Evolutionary conservation across 2,797 vertebrate genomes (phyloP), one percentile per base, ranked within the genome.

Genomic region (Ambastaia sidthimunki): DNA sequence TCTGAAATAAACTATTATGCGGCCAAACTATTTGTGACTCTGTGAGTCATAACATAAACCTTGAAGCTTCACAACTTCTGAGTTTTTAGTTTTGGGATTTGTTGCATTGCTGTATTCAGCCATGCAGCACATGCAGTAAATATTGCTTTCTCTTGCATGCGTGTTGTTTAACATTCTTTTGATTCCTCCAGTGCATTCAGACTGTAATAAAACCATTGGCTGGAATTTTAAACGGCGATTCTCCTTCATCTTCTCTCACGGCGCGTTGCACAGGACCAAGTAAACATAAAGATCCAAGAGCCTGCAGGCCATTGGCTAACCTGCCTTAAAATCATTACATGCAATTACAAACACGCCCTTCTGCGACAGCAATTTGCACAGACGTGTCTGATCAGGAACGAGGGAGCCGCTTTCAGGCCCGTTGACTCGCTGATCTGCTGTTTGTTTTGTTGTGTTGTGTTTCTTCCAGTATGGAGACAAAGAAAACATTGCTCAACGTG

Each of bases 311-410:
- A 76, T 44, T 80, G 37, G 60, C 74, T 80, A 57, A 55, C 59
- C 78, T 63, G 74, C 81, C 63, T 57, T 41, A 67, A 84, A 84
- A 79, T 76, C 78, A 84, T 84, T 84, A 86, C 55, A 19, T 74
- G 74, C 71, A 86, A 86, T 86, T 78, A 68, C 76, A 71, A 18
- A 62, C 52, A 67, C 81, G 81, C 80, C 72, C 85, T 80, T 77
- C 71, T 82, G 60, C 5, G 2, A 48, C 54, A 60, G 71, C 47
- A 47, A 50, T 74, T 66, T 87, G 83, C 78, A 71, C 81, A 54
- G 76, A 83, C 88, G 80, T 55, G 85, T 76, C 76, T 69, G 78
- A 37, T 78, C 71, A 76, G 65, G 74, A 71, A 65, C 48, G 21
- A 54, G 25, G 44, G 52, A 76, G 60, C 13, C 23, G 23, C 37